Evolutionary conservation across 2,113 vertebrate genomes (phyloP), one percentile per base, ranked within the genome.

Genomic region (Triplophysa tibetana): DNA sequence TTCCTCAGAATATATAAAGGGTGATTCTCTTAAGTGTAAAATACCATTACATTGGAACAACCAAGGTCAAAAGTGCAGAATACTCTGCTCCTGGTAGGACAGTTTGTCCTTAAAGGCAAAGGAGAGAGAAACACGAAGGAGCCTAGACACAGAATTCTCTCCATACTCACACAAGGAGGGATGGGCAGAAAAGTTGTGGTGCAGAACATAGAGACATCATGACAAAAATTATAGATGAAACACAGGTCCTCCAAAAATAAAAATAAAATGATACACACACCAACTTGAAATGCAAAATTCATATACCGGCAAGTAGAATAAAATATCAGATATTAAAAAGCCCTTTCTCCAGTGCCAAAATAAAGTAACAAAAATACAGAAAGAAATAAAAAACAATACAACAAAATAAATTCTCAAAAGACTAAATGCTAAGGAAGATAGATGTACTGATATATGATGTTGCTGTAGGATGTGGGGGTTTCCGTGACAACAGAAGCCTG

Each of bases 21-120:
- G 67, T 2, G 54, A 76, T 82, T 83, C 81, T 45, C 70, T 50
- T 0, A 82, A 75, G 81, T 62, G 38, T 24, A 19, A 78, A 79
- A 75, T 61, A 63, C 77, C 16, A 75, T 29, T 81, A 79, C 33
- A 76, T 50, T 77, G 74, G 21, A 65, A 58, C 52, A 82, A 80
- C 84, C 70, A 86, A 60, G 67, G 81, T 74, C 64, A 79, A 29
- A 56, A 65, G 77, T 52, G 70, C 73, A 43, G 79, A 24, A 56
- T 56, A 65, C 50, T 38, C 65, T 19, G 16, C n/a, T n/a, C n/a
- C n/a, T n/a, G n/a, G n/a, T n/a, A n/a, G n/a, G n/a, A n/a, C n/a
- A n/a, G n/a, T n/a, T n/a, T n/a, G n/a, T n/a, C n/a, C n/a, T n/a
- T n/a, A n/a, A n/a, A n/a, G n/a, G n/a, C n/a, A n/a, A n/a, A n/a